A percentile compares a stretch with the other conserved stretches of the same genome.
Evolutionary conservation across 2,113 vertebrate species (phyloP).

Genomic region (Corythornis vintsioides): DNA sequence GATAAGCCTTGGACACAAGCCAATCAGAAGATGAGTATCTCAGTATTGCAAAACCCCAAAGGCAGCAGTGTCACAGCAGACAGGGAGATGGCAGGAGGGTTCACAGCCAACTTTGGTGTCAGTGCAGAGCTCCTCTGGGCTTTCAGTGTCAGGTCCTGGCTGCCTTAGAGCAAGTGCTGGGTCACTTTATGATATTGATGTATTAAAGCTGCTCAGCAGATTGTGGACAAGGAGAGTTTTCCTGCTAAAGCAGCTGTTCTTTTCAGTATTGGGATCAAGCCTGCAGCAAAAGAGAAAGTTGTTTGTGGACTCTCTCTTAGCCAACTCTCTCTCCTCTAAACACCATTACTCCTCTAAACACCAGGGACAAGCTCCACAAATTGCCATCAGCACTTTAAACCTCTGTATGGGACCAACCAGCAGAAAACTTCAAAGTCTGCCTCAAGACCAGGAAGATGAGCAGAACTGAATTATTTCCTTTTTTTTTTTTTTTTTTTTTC

Average conservation of each 20-base stretch:
- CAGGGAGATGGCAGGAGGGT: neutral
- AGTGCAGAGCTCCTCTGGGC: neutral
- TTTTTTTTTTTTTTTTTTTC: neutral
- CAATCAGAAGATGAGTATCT: neutral
- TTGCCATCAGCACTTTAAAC: neutral
- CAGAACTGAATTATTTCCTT: neutral
- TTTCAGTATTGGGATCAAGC: neutral
- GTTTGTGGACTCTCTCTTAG: neutral
- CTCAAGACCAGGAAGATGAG: neutral
- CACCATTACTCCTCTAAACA: neutral
- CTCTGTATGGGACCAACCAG: neutral
- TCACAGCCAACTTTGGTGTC: rapidly evolving
- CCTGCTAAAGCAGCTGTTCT: neutral
- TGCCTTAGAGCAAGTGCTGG: neutral
- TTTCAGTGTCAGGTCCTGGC: neutral
- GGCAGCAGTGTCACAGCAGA: neutral
- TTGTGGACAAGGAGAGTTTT: neutral
- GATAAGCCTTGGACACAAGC: rapidly evolving
- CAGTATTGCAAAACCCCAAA: neutral
- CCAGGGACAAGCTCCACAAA: neutral
- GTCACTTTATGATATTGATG: neutral
- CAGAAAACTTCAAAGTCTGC: neutral
- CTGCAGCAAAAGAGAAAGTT: neutral
- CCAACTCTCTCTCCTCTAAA: neutral
- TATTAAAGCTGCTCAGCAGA: neutral